Evolutionary conservation across 1,140 invertebrate species (phyloP).

Genomic region (Venturia canescens): DNA sequence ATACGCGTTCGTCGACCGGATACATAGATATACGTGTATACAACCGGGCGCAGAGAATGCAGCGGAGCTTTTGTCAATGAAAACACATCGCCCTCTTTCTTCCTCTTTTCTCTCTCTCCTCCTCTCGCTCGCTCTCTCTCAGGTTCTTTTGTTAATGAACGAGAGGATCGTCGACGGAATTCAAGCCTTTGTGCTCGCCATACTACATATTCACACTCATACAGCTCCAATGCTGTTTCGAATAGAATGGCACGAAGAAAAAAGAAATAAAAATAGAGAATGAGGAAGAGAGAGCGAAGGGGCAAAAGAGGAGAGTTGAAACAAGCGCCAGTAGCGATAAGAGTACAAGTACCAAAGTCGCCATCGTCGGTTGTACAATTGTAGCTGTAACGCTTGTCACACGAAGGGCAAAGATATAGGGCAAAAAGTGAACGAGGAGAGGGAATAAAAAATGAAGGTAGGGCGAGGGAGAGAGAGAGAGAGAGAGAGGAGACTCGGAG

Average conservation of each 20-base stretch:
- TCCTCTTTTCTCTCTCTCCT: not conserved
- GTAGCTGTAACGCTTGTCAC: slow-evolving; percentile 5
- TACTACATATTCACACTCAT: not conserved
- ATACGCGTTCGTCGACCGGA: not conserved
- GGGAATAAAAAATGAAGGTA: not conserved
- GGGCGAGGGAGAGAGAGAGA: not conserved
- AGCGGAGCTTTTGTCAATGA: slow-evolving; percentile 18
- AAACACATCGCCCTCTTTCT: not conserved
- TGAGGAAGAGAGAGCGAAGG: not conserved
- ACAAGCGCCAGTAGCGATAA: slow-evolving; percentile 25
- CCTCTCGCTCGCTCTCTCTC: not conserved
- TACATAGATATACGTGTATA: not conserved
- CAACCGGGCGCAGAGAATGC: not conserved
- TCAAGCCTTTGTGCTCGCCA: not conserved
- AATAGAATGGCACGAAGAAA: not conserved
- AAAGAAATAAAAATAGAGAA: not conserved
- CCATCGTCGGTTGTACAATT: slow-evolving; percentile 15
- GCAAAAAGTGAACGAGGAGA: not conserved
- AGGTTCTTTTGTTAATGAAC: slow-evolving; percentile 21
- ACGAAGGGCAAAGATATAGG: slow-evolving; percentile 19
- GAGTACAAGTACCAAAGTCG: slow-evolving; percentile 3
- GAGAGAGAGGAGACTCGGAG: not conserved
- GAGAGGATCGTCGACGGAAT: slow-evolving; percentile 13
- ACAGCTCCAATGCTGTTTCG: not conserved
- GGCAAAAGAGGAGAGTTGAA: not conserved